phyloP scores from a whole-genome alignment of 2,888 invertebrate genomes.

The Chaetogeoica ovagalla region DNA sequence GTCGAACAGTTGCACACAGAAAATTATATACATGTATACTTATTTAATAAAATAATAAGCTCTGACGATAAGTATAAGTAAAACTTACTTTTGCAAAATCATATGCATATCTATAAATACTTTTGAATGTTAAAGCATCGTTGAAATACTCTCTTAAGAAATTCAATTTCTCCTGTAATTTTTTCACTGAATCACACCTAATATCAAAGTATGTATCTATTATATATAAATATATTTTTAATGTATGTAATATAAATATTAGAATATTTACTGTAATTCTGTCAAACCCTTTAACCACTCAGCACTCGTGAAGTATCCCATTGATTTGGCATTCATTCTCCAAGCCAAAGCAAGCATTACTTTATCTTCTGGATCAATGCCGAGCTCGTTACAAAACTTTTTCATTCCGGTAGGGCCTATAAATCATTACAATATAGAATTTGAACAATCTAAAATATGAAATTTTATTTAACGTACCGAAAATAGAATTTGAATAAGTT shows the following conservation, averaged over 20 bases:
- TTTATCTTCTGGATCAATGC: constrained; percentile 91
- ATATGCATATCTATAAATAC: constrained; percentile 93
- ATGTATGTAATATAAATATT: constrained; percentile 26
- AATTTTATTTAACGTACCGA: constrained; percentile 63
- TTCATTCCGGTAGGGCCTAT: constrained; percentile 91
- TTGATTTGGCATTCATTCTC: constrained; percentile 92
- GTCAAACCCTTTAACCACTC: constrained; percentile 82
- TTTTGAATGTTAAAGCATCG: constrained; percentile 84
- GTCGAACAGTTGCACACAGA: too few relatives aligned
- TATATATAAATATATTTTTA: neutral
- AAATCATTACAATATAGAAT: constrained; percentile 23
- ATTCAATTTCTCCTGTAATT: constrained; percentile 85
- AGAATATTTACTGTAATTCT: constrained; percentile 62
- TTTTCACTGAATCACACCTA: constrained; percentile 78
- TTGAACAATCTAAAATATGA: neutral
- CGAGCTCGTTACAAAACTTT: constrained; percentile 89
- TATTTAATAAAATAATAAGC: neutral
- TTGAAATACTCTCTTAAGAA: constrained; percentile 80
- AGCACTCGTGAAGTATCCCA: constrained; percentile 89
- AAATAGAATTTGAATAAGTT: constrained; percentile 76
- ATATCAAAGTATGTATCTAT: constrained; percentile 55
- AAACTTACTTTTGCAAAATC: constrained; percentile 89
- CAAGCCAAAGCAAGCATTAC: constrained; percentile 91
- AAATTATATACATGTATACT: too few relatives aligned
- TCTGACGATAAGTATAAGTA: constrained; percentile 1